Percentiles rank a stretch among this genome's conserved stretches.
phyloP scores from a whole-genome alignment of 1,140 invertebrate genomes.

The Neoseiulus cucumeris region DNA sequence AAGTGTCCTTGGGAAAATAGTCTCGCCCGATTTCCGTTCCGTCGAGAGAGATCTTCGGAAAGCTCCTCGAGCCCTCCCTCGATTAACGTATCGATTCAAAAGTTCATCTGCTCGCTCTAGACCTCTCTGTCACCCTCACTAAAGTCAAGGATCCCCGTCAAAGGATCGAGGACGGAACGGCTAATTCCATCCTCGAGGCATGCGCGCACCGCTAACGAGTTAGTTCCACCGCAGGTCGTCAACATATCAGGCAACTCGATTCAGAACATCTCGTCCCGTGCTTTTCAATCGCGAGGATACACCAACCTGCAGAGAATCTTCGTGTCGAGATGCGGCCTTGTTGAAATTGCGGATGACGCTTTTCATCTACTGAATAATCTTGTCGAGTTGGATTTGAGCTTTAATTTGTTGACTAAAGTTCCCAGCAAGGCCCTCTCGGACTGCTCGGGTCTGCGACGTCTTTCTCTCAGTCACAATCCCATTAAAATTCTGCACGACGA shows the following conservation, averaged over 20 bases:
- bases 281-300: slow-evolving; percentile 52
- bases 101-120: too few relatives aligned
- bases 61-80: too few relatives aligned
- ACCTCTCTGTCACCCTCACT: too few relatives aligned
- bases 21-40: too few relatives aligned
- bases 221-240: slow-evolving; percentile 45
- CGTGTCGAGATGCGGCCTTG: slow-evolving; percentile 53
- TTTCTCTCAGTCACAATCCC: slow-evolving; percentile 48
- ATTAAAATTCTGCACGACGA: slow-evolving; percentile 44
- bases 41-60: too few relatives aligned
- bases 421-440: slow-evolving; percentile 46
- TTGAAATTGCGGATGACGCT: slow-evolving; percentile 48
- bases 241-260: slow-evolving; percentile 68
- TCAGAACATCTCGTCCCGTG: slow-evolving; percentile 51
- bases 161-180: too few relatives aligned
- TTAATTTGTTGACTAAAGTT: slow-evolving; percentile 44
- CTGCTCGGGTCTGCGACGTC: slow-evolving; percentile 47
- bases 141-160: too few relatives aligned
- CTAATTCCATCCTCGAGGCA: too few relatives aligned
- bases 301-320: slow-evolving; percentile 67
- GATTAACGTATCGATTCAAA: too few relatives aligned
- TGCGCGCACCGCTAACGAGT: too few relatives aligned
- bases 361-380: slow-evolving; percentile 20
- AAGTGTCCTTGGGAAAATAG: too few relatives aligned
- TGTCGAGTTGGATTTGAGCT: slow-evolving; percentile 55